These are phyloP conservation scores for Oxyura jamaicensis DNA, from an alignment of 2,113 vertebrate genomes.

Conservation along the genomic window DNA sequence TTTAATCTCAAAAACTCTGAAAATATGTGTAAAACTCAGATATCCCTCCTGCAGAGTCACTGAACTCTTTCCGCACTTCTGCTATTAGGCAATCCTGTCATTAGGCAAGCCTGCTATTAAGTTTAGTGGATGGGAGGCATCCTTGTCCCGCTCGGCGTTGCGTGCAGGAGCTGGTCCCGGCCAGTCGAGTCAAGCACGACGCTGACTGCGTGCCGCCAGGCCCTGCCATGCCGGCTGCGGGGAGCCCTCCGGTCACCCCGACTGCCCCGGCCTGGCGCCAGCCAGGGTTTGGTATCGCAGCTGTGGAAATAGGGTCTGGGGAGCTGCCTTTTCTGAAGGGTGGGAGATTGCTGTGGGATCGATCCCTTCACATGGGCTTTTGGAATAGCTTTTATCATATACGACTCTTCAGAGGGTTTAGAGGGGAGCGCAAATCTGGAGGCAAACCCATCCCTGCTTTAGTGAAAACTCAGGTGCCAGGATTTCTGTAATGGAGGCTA, in stretches of 20 bases:
- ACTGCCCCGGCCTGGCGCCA: rapidly evolving
- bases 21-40: not conserved
- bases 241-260: not conserved
- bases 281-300: rapidly evolving
- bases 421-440: not conserved
- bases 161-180: not conserved
- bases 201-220: not conserved
- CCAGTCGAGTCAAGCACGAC: not conserved
- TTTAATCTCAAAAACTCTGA: constrained; percentile 4
- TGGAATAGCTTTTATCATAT: not conserved
- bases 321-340: not conserved
- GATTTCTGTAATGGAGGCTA: not conserved
- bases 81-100: constrained; percentile 49
- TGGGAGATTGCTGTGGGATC: not conserved
- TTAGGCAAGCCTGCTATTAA: constrained; percentile 35
- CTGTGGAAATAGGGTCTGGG: not conserved
- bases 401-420: not conserved
- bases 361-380: not conserved
- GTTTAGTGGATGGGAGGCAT: not conserved
- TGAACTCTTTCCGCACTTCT: constrained; percentile 21
- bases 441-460: not conserved
- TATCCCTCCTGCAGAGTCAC: not conserved
- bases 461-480: not conserved
- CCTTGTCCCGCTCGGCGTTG: not conserved
- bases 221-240: not conserved